Percentiles rank a stretch among this genome's conserved stretches.
Conservation (phyloP, 2,113 vertebrate species). For the Chroicocephalus ridibundus region DNA sequence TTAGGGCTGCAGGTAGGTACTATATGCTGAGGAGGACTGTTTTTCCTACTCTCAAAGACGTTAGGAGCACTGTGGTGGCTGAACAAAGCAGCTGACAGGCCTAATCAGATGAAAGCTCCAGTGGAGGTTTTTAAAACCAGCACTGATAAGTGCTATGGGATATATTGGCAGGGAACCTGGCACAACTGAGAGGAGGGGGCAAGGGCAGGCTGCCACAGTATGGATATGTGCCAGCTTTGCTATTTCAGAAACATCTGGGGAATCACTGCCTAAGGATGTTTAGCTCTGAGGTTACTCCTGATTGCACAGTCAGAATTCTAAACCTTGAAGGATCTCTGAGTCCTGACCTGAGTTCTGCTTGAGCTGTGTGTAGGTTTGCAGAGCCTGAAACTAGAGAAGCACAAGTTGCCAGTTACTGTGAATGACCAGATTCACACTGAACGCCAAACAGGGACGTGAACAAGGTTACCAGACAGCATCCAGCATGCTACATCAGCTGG, state of each 20-base stretch:
- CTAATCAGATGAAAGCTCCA: not conserved
- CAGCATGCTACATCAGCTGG: not conserved
- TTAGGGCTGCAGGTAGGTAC: not conserved
- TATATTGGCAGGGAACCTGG: not conserved
- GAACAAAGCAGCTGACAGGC: not conserved
- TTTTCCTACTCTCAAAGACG: not conserved
- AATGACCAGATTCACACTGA: not conserved
- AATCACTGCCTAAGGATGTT: not conserved
- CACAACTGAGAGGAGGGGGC: not conserved
- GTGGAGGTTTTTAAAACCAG: not conserved
- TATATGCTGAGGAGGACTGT: not conserved
- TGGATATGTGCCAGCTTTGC: fast-evolving
- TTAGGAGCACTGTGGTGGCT: not conserved
- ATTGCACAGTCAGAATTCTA: not conserved
- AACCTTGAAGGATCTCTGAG: not conserved
- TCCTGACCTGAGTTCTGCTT: not conserved
- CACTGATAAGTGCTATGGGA: not conserved
- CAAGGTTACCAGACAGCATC: fast-evolving
- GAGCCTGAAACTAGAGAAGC: not conserved
- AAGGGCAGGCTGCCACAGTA: not conserved
- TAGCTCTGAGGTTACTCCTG: not conserved
- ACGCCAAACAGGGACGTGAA: not conserved
- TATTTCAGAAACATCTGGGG: not conserved
- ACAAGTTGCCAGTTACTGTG: not conserved
- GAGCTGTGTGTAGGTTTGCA: not conserved